Conservation (phyloP, 2,797 vertebrate genomes). For the Lacerta agilis region DNA sequence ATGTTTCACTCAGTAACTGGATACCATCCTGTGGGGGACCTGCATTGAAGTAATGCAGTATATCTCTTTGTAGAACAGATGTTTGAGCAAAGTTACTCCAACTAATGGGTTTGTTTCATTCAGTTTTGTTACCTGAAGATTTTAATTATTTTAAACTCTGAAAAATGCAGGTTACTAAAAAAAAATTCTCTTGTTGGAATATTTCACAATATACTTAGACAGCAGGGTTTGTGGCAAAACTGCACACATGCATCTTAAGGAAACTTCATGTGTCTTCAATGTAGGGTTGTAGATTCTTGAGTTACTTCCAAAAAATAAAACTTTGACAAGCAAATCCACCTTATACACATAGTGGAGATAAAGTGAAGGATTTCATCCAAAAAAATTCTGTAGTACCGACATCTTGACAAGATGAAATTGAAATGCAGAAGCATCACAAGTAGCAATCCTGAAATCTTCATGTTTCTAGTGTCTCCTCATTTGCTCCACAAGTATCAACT, state of each 20-base stretch:
- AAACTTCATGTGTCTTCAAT: slow-evolving; percentile 37
- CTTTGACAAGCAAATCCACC: slow-evolving; percentile 59
- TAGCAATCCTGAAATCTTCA: slow-evolving; percentile 66
- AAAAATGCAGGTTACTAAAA: slow-evolving; percentile 46
- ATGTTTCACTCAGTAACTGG: background rate
- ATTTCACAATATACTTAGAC: slow-evolving; percentile 44
- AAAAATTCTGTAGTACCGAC: slow-evolving; percentile 29
- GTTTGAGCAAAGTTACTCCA: background rate
- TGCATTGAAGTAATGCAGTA: slow-evolving; percentile 35
- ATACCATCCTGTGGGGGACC: background rate
- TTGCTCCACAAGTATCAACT: slow-evolving; percentile 96
- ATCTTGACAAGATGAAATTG: slow-evolving; percentile 51
- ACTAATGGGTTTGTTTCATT: slow-evolving; percentile 38
- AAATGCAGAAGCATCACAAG: slow-evolving; percentile 67
- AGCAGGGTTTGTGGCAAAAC: slow-evolving; percentile 52
- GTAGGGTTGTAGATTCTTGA: slow-evolving; percentile 51
- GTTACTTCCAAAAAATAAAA: slow-evolving; percentile 59
- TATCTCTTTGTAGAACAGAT: slow-evolving; percentile 10
- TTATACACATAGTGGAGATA: slow-evolving; percentile 56
- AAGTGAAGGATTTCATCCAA: slow-evolving; percentile 52
- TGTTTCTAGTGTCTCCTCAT: slow-evolving; percentile 91
- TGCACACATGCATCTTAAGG: slow-evolving; percentile 46
- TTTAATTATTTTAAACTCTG: slow-evolving; percentile 28
- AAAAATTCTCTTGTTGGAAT: slow-evolving; percentile 47
- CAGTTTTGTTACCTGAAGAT: slow-evolving; percentile 51